Evolutionary conservation across 2,888 invertebrate species (phyloP).

Genomic region (Hemicrepidius hirtus): DNA sequence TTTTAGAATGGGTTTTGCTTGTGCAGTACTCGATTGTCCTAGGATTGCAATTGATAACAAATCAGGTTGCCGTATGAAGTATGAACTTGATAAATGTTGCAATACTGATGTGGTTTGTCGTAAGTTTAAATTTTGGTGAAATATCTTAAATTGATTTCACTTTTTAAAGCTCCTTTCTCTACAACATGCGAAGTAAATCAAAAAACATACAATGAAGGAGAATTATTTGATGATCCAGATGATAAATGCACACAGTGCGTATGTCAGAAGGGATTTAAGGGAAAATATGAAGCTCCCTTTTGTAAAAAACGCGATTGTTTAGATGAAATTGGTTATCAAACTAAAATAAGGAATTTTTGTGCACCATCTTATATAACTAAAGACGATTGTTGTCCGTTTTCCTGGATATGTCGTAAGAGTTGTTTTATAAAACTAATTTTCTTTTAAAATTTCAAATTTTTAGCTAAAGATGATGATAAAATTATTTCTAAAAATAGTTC

Average conservation of each 20-base stretch:
- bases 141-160: background rate
- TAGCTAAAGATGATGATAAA: background rate
- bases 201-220: conserved; percentile 51
- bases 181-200: conserved; percentile 46
- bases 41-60: conserved; percentile 47
- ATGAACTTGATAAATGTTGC: conserved; percentile 49
- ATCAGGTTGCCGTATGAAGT: conserved; percentile 35
- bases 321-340: conserved; percentile 48
- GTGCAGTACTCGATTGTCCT: conserved; percentile 60
- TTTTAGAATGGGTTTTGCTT: conserved; percentile 52
- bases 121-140: conserved; percentile 28
- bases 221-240: conserved; percentile 45
- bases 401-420: conserved; percentile 56
- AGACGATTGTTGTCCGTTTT: conserved; percentile 54
- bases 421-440: no score
- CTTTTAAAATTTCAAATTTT: background rate
- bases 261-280: conserved; percentile 55
- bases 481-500: background rate
- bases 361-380: conserved; percentile 52
- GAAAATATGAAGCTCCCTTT: conserved; percentile 54
- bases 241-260: conserved; percentile 52
- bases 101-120: conserved; percentile 49
- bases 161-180: conserved; percentile 43
- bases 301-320: conserved; percentile 51
- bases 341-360: conserved; percentile 53